Conservation (phyloP, 2,113 vertebrate genomes). For the Actinemys pallida region DNA sequence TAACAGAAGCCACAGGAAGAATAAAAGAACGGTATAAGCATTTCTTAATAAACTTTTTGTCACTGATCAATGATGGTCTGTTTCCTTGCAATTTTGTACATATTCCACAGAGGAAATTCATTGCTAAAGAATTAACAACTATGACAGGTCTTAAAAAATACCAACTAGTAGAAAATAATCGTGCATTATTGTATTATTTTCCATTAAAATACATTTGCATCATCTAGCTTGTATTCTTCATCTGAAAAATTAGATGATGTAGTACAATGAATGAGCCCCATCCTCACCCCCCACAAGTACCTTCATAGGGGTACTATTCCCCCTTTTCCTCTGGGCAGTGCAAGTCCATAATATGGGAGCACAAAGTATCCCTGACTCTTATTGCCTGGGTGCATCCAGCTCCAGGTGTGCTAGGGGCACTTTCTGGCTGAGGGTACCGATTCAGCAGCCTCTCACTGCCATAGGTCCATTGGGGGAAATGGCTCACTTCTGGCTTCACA, state of each 20-base stretch:
- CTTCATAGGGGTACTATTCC: no score
- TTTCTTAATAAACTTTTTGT: constrained; percentile 30
- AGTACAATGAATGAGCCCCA: no score
- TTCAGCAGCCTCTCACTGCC: no score
- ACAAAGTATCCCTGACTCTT: no score
- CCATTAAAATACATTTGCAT: rapidly evolving
- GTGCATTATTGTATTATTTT: rapidly evolving
- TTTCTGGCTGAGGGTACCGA: no score
- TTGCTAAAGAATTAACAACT: rapidly evolving
- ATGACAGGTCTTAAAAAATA: neutral
- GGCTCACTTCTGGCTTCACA: no score
- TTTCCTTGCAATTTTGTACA: rapidly evolving
- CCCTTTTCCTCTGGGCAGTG: no score
- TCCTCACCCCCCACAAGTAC: no score
- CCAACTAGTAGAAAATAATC: neutral
- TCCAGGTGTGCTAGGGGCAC: no score
- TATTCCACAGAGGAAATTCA: neutral
- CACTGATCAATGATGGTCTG: rapidly evolving
- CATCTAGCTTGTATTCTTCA: rapidly evolving
- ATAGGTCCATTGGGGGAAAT: no score
- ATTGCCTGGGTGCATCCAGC: no score
- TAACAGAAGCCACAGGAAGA: neutral
- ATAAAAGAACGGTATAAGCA: neutral
- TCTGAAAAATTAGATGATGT: rapidly evolving
- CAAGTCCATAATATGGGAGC: no score